Percentiles rank a stretch among this genome's conserved stretches.
Conservation (phyloP, 2,797 vertebrate species). For the Sphenodon punctatus region DNA sequence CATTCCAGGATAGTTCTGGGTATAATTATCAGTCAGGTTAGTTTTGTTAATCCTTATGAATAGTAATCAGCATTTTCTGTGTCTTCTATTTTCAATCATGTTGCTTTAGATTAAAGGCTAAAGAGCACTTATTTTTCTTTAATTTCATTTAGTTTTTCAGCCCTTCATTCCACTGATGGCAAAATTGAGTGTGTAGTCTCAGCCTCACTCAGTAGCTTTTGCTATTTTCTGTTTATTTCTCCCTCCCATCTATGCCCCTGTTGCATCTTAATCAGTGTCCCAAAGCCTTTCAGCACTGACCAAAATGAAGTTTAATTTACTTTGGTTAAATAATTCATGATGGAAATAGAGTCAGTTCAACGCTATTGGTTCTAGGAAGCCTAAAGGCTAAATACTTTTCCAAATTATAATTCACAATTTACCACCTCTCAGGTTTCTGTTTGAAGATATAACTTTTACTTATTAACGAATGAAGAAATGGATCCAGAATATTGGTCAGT, state of each 20-base stretch:
- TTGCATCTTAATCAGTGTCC: neutral
- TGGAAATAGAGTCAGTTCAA: neutral
- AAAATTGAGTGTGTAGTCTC: neutral
- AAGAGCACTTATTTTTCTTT: neutral
- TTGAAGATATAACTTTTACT: too few relatives aligned
- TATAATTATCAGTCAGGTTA: neutral
- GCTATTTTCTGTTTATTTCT: neutral
- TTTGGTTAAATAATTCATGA: neutral
- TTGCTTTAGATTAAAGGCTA: neutral
- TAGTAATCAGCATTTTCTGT: neutral
- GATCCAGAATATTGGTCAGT: neutral
- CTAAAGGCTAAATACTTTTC: neutral
- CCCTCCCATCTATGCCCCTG: neutral
- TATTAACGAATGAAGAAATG: too few relatives aligned
- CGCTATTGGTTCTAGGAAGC: neutral
- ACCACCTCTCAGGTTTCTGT: neutral
- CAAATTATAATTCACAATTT: neutral
- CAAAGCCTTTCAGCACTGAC: neutral
- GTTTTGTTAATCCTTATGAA: neutral
- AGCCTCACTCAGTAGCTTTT: neutral
- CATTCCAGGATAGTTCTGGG: neutral
- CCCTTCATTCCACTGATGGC: neutral
- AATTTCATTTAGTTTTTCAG: neutral
- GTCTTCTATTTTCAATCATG: neutral
- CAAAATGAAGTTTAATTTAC: constrained; percentile 1